Base-by-base conservation (phyloP, 1,140 invertebrate species). In the Calosoma granatense region DNA sequence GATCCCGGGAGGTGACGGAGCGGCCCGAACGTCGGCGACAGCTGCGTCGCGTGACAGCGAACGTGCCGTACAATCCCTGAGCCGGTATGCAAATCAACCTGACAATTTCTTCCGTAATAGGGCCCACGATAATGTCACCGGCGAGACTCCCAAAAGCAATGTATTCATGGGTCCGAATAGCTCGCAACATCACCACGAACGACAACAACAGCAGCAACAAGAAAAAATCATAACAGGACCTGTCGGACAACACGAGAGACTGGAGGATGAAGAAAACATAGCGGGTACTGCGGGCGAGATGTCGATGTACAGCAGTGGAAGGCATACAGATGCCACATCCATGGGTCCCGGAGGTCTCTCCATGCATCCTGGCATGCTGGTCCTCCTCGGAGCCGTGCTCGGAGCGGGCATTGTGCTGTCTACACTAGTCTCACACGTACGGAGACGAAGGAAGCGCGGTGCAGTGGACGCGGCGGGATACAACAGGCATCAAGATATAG, bases 401-500 rank as follows among this genome's bases (percentile, higher is more conserved):
- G 58, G 56, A 3, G 63, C 59, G 14, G 12, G 54, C 47, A 1
- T 54, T 56, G 59, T 59, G 6, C 20, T 70, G 9, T 58, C 22
- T 65, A 67, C 56, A 63, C 64, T 57, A 60, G 72, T 19, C 67
- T 72, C 22, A 62, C 62, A 17, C 58, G 61, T 54, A 61, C 72
- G 39, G 70, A 71, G 55, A 56, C 71, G 20, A 65, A 70, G 55
- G 76, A 0, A 63, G 75, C 61, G 78, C 71, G 47, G 64, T 76
- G 62, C 71, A 74, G 58, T 69, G 74, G 59, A 72, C 43, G 71
- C 51, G 73, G 67, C 57, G 72, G 72, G 59, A 70, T 73, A 22
- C 68, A 69, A 53, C 53, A 78, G 61, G 79, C 41, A 47, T 12
- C 41, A 84, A 61, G 81, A 83, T 67, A 83, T 84, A 70, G 82